Evolutionary conservation across 2,888 invertebrate species (phyloP).

Genomic region (Erebia ligea): DNA sequence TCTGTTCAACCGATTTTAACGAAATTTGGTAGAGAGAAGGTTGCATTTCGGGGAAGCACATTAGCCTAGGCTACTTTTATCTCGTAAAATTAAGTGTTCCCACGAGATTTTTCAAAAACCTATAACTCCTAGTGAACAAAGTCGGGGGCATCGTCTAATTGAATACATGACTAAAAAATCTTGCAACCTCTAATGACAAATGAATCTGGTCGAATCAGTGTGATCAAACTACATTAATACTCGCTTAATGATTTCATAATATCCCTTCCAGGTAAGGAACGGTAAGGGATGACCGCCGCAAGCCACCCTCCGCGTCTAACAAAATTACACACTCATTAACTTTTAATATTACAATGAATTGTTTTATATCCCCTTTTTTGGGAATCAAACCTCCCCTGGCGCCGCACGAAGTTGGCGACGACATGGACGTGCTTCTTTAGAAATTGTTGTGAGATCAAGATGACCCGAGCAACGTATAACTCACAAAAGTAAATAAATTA

Average conservation of each 20-base stretch:
- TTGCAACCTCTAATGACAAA: slow-evolving; percentile 31
- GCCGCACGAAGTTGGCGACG: slow-evolving; percentile 47
- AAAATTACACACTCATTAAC: slow-evolving; percentile 79
- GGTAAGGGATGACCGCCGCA: slow-evolving; percentile 52
- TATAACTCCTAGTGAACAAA: too few relatives aligned
- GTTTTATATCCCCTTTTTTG: slow-evolving; percentile 36
- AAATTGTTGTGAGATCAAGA: background rate
- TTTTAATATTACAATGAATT: slow-evolving; percentile 51
- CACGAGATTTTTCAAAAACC: background rate
- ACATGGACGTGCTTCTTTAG: slow-evolving; percentile 13
- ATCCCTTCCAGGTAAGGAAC: slow-evolving; percentile 68
- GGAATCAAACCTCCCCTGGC: slow-evolving; percentile 46
- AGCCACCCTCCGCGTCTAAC: slow-evolving; percentile 73
- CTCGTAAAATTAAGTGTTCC: too few relatives aligned
- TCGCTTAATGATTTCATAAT: slow-evolving; percentile 45
- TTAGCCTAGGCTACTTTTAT: too few relatives aligned
- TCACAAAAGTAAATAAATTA: background rate
- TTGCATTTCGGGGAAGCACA: too few relatives aligned
- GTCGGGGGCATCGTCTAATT: too few relatives aligned
- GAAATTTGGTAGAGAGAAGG: too few relatives aligned
- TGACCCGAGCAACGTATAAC: background rate
- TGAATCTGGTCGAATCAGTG: slow-evolving; percentile 27
- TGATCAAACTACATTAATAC: slow-evolving; percentile 37
- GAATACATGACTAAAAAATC: background rate
- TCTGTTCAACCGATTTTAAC: too few relatives aligned